Conservation (phyloP, 2,113 vertebrate genomes). For the Dissostichus mawsoni region DNA sequence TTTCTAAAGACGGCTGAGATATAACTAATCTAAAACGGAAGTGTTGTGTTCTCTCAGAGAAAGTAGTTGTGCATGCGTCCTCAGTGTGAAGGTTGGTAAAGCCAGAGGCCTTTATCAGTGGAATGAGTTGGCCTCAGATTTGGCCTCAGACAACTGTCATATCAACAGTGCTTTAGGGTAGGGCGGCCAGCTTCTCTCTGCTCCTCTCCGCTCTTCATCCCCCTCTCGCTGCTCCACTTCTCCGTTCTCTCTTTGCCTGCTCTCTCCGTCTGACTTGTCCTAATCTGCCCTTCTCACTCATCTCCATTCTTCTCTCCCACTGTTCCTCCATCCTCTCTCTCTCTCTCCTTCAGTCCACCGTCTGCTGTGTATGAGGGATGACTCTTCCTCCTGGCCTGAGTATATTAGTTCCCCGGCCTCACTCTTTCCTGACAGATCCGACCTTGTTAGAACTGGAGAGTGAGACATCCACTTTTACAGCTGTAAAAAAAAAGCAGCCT, state of each 20-base stretch:
- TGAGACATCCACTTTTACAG: slow-evolving; percentile 74
- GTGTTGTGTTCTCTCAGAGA: slow-evolving; percentile 22
- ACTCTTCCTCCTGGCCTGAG: slow-evolving; percentile 69
- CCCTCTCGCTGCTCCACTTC: slow-evolving; percentile 50
- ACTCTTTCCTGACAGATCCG: slow-evolving; percentile 75
- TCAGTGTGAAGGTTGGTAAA: slow-evolving; percentile 65
- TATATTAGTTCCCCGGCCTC: slow-evolving; percentile 70
- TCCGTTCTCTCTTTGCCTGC: slow-evolving; percentile 58
- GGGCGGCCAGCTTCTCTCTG: slow-evolving; percentile 49
- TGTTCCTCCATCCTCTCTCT: slow-evolving; percentile 31
- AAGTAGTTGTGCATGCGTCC: slow-evolving; percentile 35
- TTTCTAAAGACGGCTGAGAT: slow-evolving; percentile 24
- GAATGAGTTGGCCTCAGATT: slow-evolving; percentile 72
- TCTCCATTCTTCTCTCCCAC: slow-evolving; percentile 54
- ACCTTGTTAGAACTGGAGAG: slow-evolving; percentile 81
- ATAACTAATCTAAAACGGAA: slow-evolving; percentile 47
- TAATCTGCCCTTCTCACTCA: slow-evolving; percentile 56
- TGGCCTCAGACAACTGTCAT: slow-evolving; percentile 69
- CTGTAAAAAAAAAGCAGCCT: slow-evolving; percentile 54
- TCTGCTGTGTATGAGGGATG: slow-evolving; percentile 71
- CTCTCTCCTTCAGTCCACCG: slow-evolving; percentile 26
- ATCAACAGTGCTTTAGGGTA: slow-evolving; percentile 62
- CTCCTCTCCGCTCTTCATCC: slow-evolving; percentile 33
- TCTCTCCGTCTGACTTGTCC: slow-evolving; percentile 50
- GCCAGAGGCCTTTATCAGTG: slow-evolving; percentile 73